phyloP scores from a whole-genome alignment of 2,113 vertebrate species.

The Gila orcuttii region DNA sequence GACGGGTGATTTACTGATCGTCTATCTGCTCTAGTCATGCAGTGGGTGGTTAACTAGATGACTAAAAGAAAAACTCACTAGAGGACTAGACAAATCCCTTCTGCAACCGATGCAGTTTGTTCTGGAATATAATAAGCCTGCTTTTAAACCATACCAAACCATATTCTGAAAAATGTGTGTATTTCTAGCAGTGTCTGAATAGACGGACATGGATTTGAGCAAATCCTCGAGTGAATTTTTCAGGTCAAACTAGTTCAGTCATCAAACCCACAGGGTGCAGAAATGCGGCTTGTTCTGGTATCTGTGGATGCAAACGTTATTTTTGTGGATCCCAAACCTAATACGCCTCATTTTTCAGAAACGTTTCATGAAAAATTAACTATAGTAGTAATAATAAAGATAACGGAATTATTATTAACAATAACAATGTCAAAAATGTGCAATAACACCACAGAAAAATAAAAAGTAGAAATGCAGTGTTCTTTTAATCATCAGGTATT shows the following conservation, averaged over 20 bases:
- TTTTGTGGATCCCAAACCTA: background rate
- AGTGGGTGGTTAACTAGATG: constrained; percentile 8
- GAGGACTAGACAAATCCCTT: background rate
- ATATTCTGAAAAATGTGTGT: background rate
- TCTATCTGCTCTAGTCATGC: background rate
- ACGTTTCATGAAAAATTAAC: background rate
- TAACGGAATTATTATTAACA: no score
- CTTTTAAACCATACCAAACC: background rate
- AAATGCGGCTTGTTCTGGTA: no score
- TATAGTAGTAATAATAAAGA: background rate
- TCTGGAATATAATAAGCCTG: background rate
- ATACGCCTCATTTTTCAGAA: background rate
- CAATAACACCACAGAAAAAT: no score
- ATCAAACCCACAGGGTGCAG: background rate
- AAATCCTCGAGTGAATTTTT: background rate
- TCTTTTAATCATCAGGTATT: no score
- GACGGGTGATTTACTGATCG: background rate
- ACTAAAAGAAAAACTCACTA: background rate
- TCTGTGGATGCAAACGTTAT: background rate
- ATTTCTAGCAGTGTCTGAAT: no score
- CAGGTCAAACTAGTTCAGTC: background rate
- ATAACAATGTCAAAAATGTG: background rate
- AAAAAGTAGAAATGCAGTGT: background rate
- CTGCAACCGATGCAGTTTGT: background rate
- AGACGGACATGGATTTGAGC: background rate